These are phyloP conservation scores for Nansenia antarctica DNA, from an alignment of 2,113 vertebrate species.

Conservation along the genomic window DNA sequence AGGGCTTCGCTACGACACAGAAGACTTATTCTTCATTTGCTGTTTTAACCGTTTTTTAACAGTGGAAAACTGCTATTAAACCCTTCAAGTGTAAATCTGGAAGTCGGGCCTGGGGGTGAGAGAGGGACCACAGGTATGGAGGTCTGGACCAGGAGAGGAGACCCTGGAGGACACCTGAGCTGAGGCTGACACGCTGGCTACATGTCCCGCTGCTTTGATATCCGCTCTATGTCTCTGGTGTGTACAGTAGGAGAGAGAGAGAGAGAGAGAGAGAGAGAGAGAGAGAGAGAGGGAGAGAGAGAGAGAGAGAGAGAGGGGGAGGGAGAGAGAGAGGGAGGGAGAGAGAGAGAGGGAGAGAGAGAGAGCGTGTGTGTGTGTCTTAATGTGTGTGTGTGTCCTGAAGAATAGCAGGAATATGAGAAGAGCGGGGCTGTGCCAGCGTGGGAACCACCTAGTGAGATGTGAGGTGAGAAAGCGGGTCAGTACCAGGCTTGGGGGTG, in stretches of 20 bases:
- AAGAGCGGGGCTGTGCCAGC: background rate
- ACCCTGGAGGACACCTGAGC: too few relatives aligned
- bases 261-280: too few relatives aligned
- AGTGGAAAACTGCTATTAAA: slow-evolving; percentile 2
- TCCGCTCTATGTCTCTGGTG: too few relatives aligned
- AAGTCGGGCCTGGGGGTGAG: slow-evolving; percentile 2
- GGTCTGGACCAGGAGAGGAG: background rate
- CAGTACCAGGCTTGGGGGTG: too few relatives aligned
- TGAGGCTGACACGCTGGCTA: too few relatives aligned
- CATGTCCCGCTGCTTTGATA: too few relatives aligned
- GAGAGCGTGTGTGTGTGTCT: background rate
- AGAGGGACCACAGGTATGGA: slow-evolving; percentile 18
- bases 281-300: background rate
- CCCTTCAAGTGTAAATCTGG: background rate
- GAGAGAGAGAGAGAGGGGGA: background rate
- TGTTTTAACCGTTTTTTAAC: background rate
- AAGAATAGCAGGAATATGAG: too few relatives aligned
- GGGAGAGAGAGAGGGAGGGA: background rate
- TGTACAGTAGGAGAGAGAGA: too few relatives aligned
- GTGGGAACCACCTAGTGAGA: slow-evolving; percentile 9
- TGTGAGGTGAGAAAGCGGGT: background rate
- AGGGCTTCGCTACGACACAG: background rate
- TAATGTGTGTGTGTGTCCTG: too few relatives aligned
- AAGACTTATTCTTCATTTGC: background rate
- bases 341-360: background rate